Evolutionary conservation across 2,113 vertebrate species (phyloP).

Genomic region (Sitta europaea): DNA sequence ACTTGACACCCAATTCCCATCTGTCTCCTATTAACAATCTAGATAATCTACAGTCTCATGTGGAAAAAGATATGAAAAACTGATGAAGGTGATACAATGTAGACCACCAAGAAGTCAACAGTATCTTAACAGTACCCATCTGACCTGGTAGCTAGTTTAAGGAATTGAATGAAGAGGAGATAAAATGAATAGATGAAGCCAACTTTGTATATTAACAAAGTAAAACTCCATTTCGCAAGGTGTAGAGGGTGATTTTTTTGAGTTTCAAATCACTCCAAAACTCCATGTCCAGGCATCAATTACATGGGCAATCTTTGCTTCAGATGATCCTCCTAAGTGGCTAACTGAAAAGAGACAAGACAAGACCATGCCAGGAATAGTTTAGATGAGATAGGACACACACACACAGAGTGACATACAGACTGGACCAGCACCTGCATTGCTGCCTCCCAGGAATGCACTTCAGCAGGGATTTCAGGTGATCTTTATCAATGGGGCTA

Average conservation of each 20-base stretch:
- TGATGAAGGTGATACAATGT: not conserved
- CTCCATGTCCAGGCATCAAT: not conserved
- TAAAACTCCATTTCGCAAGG: not conserved
- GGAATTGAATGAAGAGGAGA: not conserved
- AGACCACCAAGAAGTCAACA: not conserved
- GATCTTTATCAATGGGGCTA: not conserved
- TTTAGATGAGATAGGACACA: not conserved
- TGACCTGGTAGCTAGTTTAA: not conserved
- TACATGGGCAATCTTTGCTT: not conserved
- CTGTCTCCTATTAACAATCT: slow-evolving; percentile 53
- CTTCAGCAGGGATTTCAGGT: not conserved
- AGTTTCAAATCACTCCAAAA: not conserved
- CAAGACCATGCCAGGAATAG: rapidly evolving
- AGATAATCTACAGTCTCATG: slow-evolving; percentile 6
- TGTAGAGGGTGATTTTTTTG: not conserved
- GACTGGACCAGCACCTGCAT: not conserved
- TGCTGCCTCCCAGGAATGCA: not conserved
- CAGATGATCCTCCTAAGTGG: not conserved
- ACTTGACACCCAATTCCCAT: slow-evolving; percentile 59
- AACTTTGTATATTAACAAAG: not conserved
- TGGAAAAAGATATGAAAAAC: slow-evolving; percentile 27
- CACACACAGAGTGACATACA: rapidly evolving
- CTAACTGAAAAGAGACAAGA: not conserved
- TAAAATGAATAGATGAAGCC: not conserved
- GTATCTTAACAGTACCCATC: not conserved